phyloP scores from a whole-genome alignment of 2,888 invertebrate genomes.

The Gibbula magus region DNA sequence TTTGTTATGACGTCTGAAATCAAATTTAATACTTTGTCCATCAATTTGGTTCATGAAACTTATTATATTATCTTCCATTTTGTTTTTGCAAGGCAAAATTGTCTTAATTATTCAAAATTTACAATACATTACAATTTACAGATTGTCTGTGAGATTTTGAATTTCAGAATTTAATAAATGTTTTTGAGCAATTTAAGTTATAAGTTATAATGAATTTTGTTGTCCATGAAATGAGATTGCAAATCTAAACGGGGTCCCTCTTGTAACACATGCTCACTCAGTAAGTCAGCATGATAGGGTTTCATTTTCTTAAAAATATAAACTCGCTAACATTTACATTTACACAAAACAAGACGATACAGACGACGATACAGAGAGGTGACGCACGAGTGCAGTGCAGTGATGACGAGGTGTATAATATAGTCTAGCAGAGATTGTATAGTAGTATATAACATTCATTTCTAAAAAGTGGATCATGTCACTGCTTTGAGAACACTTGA shows the following conservation, averaged over 20 bases:
- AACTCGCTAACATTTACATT: not conserved
- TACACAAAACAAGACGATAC: not conserved
- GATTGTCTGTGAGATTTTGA: no score
- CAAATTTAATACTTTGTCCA: no score
- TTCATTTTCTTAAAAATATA: constrained; percentile 18
- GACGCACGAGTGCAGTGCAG: not conserved
- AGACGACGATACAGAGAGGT: not conserved
- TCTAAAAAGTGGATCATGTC: not conserved
- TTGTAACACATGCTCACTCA: constrained; percentile 7
- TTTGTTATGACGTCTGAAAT: not conserved
- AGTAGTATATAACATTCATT: not conserved
- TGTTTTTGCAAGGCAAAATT: no score
- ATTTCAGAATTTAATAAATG: no score
- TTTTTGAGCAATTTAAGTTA: not conserved
- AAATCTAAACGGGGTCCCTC: constrained; percentile 19
- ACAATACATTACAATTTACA: no score
- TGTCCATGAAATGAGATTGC: not conserved
- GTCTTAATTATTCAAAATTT: no score
- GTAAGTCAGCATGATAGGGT: constrained; percentile 9
- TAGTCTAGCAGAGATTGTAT: not conserved
- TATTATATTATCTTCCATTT: no score
- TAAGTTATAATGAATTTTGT: not conserved
- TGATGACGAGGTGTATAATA: no score
- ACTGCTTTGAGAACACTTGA: no score
- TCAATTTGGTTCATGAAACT: no score